Conservation (phyloP, 2,113 vertebrate genomes). For the Cephalopholis sonnerati region DNA sequence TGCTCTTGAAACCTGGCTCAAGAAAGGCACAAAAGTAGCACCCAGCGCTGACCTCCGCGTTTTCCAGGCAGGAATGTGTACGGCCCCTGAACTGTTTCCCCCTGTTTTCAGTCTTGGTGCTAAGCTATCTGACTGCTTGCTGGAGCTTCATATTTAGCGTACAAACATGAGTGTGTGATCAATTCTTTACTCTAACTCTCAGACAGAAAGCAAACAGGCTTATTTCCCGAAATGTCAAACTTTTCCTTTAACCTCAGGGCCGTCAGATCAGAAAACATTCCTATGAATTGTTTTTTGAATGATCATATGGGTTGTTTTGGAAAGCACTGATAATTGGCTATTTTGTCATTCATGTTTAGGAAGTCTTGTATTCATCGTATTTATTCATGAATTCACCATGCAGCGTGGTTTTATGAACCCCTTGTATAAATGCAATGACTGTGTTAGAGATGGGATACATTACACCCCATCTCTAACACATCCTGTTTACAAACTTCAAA, state of each 20-base stretch:
- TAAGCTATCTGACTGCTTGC: too few relatives aligned
- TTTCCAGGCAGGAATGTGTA: too few relatives aligned
- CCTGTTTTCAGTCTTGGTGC: too few relatives aligned
- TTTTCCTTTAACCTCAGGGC: neutral
- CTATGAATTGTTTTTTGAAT: neutral
- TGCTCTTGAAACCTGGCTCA: too few relatives aligned
- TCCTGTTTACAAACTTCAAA: slow-evolving; percentile 60
- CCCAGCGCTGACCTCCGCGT: too few relatives aligned
- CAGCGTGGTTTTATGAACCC: slow-evolving; percentile 13
- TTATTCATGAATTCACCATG: slow-evolving; percentile 4
- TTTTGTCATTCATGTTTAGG: neutral
- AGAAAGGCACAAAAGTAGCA: too few relatives aligned
- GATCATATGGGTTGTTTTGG: neutral
- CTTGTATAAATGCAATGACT: slow-evolving; percentile 19
- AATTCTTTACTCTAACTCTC: too few relatives aligned
- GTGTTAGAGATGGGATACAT: slow-evolving; percentile 12
- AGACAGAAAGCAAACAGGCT: neutral
- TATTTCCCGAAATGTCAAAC: neutral
- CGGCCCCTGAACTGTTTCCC: neutral
- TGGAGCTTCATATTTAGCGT: too few relatives aligned
- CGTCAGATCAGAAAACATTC: neutral
- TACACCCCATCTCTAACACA: slow-evolving; percentile 18
- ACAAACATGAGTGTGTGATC: too few relatives aligned
- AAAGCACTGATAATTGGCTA: neutral
- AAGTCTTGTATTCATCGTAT: neutral